Evolutionary conservation across 2,113 vertebrate species (phyloP).

Genomic region (Heptranchias perlo): DNA sequence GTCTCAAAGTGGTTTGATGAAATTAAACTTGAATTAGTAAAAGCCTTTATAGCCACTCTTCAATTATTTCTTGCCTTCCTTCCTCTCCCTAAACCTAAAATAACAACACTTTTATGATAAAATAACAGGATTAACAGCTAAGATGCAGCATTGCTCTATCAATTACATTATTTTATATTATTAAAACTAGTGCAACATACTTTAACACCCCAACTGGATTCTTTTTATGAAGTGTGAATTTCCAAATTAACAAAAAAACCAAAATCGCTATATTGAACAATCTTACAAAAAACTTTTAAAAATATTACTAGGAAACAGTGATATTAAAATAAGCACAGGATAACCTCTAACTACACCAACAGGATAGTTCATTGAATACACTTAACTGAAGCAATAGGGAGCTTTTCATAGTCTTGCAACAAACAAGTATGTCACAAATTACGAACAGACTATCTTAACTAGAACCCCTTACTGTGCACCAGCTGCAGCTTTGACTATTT

Average conservation of each 20-base stretch:
- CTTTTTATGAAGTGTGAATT: not conserved
- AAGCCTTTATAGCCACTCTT: not conserved
- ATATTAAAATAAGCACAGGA: not conserved
- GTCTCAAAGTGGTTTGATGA: not conserved
- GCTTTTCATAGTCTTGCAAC: conserved; percentile 20
- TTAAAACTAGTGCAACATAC: not conserved
- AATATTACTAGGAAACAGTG: not conserved
- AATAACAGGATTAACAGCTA: not conserved
- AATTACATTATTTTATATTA: not conserved
- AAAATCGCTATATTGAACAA: not conserved
- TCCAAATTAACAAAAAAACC: not conserved
- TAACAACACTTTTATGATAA: not conserved
- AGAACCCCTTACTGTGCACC: conserved; percentile 31
- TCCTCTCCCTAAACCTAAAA: not conserved
- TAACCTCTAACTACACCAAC: not conserved
- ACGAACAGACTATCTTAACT: conserved; percentile 5
- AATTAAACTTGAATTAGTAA: conserved; percentile 12
- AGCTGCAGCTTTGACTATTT: conserved; percentile 18
- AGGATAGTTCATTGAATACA: not conserved
- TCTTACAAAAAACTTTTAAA: not conserved
- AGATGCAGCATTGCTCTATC: not conserved
- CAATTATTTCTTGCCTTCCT: not conserved
- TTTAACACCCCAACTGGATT: not conserved
- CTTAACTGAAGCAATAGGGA: not conserved
- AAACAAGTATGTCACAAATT: conserved; percentile 29